Percentiles rank a stretch among this genome's conserved stretches.
phyloP scores from a whole-genome alignment of 1,140 invertebrate genomes.

The Eumaeus atala region DNA sequence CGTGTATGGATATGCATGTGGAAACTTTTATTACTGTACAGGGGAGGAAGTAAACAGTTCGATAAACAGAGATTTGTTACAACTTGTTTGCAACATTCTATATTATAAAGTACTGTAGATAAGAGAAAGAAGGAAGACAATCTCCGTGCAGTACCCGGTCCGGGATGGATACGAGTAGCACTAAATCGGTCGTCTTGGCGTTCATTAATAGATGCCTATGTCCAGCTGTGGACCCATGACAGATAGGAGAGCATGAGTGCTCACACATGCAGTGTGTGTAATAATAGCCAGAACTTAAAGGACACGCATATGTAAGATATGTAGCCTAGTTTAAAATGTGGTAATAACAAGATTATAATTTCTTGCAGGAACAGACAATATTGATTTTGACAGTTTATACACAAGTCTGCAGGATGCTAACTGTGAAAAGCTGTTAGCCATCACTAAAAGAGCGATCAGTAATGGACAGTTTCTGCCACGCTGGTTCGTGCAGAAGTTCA shows the following conservation, averaged over 20 bases:
- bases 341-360: conserved; percentile 10
- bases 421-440: conserved; percentile 50
- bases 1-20: not conserved
- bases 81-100: too few relatives aligned
- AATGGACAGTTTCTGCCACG: conserved; percentile 63
- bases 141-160: too few relatives aligned
- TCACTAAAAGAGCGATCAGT: conserved; percentile 57
- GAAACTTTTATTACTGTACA: not conserved
- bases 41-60: not conserved
- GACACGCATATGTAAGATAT: not conserved
- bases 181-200: too few relatives aligned
- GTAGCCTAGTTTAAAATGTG: not conserved
- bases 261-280: too few relatives aligned
- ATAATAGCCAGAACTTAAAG: too few relatives aligned
- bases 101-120: too few relatives aligned
- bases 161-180: too few relatives aligned
- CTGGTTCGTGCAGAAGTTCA: conserved; percentile 63
- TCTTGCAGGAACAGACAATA: conserved; percentile 44
- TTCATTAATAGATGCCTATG: too few relatives aligned
- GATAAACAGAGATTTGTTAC: too few relatives aligned
- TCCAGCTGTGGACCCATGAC: too few relatives aligned
- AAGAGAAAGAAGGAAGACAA: too few relatives aligned
- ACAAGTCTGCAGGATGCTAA: conserved; percentile 49
- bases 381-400: conserved; percentile 54
- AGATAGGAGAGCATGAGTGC: too few relatives aligned